Evolutionary conservation across 2,113 vertebrate genomes (phyloP).

Genomic region (Chloropsis hardwickii): DNA sequence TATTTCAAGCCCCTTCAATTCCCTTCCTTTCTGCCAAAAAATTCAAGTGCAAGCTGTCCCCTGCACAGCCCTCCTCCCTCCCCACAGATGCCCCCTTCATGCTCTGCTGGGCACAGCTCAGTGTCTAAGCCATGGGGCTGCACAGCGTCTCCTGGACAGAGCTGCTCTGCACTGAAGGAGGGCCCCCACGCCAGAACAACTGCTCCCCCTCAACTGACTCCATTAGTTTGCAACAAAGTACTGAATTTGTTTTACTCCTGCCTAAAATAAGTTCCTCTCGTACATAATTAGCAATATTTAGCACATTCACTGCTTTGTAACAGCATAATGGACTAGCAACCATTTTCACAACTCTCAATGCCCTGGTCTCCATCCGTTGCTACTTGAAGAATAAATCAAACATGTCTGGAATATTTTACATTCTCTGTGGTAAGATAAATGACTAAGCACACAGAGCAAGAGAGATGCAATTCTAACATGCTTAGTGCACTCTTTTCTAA

Average conservation of each 20-base stretch:
- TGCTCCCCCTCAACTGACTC: neutral
- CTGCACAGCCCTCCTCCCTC: no score
- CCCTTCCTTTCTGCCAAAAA: neutral
- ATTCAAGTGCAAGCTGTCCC: neutral
- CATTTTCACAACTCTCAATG: neutral
- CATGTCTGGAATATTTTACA: neutral
- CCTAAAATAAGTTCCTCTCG: neutral
- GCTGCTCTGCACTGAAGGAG: no score
- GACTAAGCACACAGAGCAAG: neutral
- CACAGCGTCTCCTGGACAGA: neutral
- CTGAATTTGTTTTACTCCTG: neutral
- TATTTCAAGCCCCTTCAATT: neutral
- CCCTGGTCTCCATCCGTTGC: neutral
- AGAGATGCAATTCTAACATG: neutral
- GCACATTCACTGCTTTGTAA: neutral
- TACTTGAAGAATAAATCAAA: neutral
- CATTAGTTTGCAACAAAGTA: neutral
- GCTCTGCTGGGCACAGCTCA: neutral
- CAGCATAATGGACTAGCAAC: neutral
- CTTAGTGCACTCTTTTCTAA: neutral
- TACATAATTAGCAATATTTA: neutral
- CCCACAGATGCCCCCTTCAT: fast-evolving
- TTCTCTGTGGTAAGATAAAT: neutral
- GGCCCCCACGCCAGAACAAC: neutral
- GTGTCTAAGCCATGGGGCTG: neutral